Evolutionary conservation across 2,888 invertebrate genomes (phyloP).

Genomic region (Aspidiotus rigidus): DNA sequence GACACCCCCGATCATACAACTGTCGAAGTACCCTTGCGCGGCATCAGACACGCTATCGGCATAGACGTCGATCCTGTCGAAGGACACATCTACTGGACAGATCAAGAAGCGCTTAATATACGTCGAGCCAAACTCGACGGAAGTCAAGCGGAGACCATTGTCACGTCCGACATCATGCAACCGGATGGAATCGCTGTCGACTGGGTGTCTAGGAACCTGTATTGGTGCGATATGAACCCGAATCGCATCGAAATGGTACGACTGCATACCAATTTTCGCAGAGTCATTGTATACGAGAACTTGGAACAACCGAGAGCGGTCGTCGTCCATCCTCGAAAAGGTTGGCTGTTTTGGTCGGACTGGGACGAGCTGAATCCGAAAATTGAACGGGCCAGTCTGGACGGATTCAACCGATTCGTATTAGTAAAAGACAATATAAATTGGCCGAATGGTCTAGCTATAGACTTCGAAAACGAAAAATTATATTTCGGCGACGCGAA

Average conservation of each 20-base stretch:
- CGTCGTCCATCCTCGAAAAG: constrained; percentile 74
- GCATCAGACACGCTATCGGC: constrained; percentile 72
- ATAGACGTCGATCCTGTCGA: constrained; percentile 81
- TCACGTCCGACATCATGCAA: constrained; percentile 63
- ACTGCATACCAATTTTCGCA: constrained; percentile 64
- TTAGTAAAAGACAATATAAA: constrained; percentile 63
- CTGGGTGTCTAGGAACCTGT: constrained; percentile 74
- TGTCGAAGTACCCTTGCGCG: constrained; percentile 57
- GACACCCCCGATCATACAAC: constrained; percentile 80
- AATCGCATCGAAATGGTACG: constrained; percentile 84
- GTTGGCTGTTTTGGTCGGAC: constrained; percentile 91
- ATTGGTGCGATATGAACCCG: constrained; percentile 83
- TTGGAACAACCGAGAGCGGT: constrained; percentile 84
- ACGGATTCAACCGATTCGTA: constrained; percentile 58
- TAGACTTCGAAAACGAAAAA: constrained; percentile 55
- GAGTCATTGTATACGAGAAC: constrained; percentile 66
- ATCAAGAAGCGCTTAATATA: constrained; percentile 65
- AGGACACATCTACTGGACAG: constrained; percentile 80
- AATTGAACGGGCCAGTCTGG: constrained; percentile 75
- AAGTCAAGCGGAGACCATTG: constrained; percentile 59
- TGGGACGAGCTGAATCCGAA: constrained; percentile 79
- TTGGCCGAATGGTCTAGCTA: constrained; percentile 77
- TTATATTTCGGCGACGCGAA: constrained; percentile 89
- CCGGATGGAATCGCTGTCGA: constrained; percentile 86
- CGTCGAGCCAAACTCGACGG: constrained; percentile 74